phyloP scores from a whole-genome alignment of 2,888 invertebrate species.

The Sinotaia quadrata region DNA sequence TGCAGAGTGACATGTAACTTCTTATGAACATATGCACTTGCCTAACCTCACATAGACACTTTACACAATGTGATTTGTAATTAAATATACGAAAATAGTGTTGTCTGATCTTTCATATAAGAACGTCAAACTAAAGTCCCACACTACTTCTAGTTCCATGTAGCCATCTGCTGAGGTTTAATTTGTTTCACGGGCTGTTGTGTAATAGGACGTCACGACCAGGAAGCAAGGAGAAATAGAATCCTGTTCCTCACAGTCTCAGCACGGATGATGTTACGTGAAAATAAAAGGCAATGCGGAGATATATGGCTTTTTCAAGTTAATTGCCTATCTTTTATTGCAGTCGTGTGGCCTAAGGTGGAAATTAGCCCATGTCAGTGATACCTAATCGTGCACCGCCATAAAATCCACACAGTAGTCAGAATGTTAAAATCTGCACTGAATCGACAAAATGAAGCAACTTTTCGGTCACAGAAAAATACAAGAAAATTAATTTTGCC shows the following conservation, averaged over 20 bases:
- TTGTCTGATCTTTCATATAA: too few species aligned
- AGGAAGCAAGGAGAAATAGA: background rate
- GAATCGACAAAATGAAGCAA: background rate
- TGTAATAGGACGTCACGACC: background rate
- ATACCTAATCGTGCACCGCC: slow-evolving; percentile 3
- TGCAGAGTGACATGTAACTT: too few species aligned
- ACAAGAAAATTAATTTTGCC: slow-evolving; percentile 4
- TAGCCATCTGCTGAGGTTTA: slow-evolving; percentile 8
- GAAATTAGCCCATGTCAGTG: slow-evolving; percentile 5
- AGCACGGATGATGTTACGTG: slow-evolving; percentile 1
- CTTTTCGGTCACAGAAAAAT: background rate
- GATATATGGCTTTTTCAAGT: slow-evolving; percentile 20
- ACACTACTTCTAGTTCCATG: too few species aligned
- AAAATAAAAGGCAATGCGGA: slow-evolving; percentile 15
- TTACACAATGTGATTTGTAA: too few species aligned
- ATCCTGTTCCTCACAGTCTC: background rate
- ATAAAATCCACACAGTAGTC: background rate
- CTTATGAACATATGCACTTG: too few species aligned
- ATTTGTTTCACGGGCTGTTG: slow-evolving; percentile 5
- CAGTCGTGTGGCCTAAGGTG: background rate
- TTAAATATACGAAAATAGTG: too few species aligned
- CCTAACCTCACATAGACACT: too few species aligned
- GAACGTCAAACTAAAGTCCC: too few species aligned
- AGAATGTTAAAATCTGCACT: background rate
- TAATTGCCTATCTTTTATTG: slow-evolving; percentile 24